phyloP scores from a whole-genome alignment of 1,140 invertebrate genomes.

The Andrena cerasifolii region DNA sequence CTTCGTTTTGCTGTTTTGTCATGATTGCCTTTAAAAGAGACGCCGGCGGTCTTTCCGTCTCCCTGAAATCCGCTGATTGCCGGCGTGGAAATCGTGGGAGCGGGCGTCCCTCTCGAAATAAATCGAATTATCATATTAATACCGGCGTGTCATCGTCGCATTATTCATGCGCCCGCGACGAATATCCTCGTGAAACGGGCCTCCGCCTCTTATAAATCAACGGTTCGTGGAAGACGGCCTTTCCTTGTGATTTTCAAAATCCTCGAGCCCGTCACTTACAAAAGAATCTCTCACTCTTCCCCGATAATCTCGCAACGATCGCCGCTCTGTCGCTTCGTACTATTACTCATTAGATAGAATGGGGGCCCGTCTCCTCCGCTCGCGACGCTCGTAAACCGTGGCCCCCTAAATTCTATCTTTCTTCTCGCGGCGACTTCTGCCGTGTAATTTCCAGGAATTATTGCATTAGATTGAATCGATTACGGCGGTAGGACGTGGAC shows the following conservation, averaged over 20 bases:
- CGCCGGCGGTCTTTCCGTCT: slow-evolving; percentile 38
- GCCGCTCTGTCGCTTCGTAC: slow-evolving; percentile 2
- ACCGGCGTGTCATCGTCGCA: slow-evolving; percentile 61
- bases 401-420: not conserved
- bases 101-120: slow-evolving; percentile 32
- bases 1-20: slow-evolving; percentile 5
- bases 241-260: slow-evolving; percentile 46
- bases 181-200: slow-evolving; percentile 18
- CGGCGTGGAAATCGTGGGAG: slow-evolving; percentile 47
- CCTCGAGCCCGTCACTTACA: slow-evolving; percentile 15
- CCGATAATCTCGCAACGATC: slow-evolving; percentile 30
- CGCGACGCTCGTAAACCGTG: not conserved
- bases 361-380: too few relatives aligned
- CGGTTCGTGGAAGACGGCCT: slow-evolving; percentile 30
- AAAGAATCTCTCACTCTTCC: slow-evolving; percentile 24
- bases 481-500: too few relatives aligned
- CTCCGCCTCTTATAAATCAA: slow-evolving; percentile 33
- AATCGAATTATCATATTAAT: slow-evolving; percentile 70
- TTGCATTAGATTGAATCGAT: too few relatives aligned
- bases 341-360: slow-evolving; percentile 18
- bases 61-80: slow-evolving; percentile 34
- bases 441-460: not conserved
- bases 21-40: slow-evolving; percentile 45
- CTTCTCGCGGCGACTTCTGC: too few relatives aligned
- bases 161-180: slow-evolving; percentile 58